Base-by-base conservation (phyloP, 2,797 vertebrate species). In the Scomberomorus guttatus region DNA sequence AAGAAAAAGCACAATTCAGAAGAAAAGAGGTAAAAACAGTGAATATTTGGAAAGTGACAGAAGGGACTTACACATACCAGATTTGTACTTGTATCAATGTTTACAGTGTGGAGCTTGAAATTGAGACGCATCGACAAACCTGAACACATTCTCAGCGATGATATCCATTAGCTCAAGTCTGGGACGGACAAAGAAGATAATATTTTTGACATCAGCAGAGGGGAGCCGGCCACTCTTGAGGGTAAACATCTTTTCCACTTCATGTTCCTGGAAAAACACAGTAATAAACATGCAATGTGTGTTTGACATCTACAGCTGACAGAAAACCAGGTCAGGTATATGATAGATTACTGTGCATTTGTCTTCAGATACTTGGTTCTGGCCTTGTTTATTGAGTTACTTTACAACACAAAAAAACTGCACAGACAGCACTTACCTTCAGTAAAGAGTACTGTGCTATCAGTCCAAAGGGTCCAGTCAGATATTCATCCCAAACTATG, bases 241-340 rank as follows among this genome's bases (percentile, higher is more conserved):
- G 0, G 98, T 98, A 87, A 99, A 99, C 98, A 99, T 99, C 94
- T 99, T 99, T 80, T 99, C 98, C 87, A 99, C 98, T 90, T 99
- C 98, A 95, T 99, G 98, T 88, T 99, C 98, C 98, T 99, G 55
- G 25, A 63, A 60, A 29, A 37, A 13, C 18, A 77, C 5, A 63
- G 12, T 3, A 39, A 48, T 11, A 34, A 64, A 59, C 14, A 71
- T 3, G 10, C 10, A 3, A 18, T 17, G 32, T 8, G 17, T 4
- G 6, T 37, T 46, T 69, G 0, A 18, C 22, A 11, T 18, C 4
- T 29, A 27, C 0, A n/a, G 18, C 20, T 1, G 12, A 24, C 10
- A 59, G 15, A 70, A 12, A 14, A 1, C 3, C 14, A 1, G 15
- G 9, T 50, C 27, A 32, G 1, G 56, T 0, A 44, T 22, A 37